phyloP scores from a whole-genome alignment of 1,140 invertebrate genomes.

The Orius laevigatus region DNA sequence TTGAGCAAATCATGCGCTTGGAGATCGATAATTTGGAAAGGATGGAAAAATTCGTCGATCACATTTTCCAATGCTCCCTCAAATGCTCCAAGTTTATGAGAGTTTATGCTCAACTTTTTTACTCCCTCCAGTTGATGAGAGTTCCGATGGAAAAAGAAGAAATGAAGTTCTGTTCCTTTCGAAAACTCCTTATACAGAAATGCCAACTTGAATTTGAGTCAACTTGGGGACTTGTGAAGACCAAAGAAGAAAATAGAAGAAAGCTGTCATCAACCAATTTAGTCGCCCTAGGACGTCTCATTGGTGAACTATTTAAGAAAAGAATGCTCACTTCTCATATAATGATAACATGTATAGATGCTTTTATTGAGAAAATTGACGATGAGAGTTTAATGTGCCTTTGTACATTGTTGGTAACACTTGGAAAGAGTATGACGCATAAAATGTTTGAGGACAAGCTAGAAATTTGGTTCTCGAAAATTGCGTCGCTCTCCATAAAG shows the following conservation, averaged over 20 bases:
- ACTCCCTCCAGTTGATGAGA: conserved; percentile 1
- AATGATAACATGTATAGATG: conserved; percentile 71
- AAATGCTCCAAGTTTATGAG: conserved; percentile 85
- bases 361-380: conserved; percentile 57
- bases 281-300: conserved; percentile 72
- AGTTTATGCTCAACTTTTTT: conserved; percentile 75
- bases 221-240: conserved; percentile 47
- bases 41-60: conserved; percentile 66
- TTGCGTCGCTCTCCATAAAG: conserved; percentile 44
- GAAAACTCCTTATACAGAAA: conserved; percentile 60
- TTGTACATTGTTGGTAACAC: conserved; percentile 77
- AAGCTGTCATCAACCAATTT: conserved; percentile 55
- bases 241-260: conserved; percentile 36
- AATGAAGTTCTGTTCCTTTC: conserved; percentile 41
- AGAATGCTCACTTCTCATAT: conserved; percentile 78
- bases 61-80: conserved; percentile 89
- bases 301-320: conserved; percentile 85
- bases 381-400: conserved; percentile 87
- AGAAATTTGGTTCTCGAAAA: conserved; percentile 44
- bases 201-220: conserved; percentile 82
- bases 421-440: conserved; percentile 73
- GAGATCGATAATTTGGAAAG: conserved; percentile 66
- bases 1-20: conserved; percentile 52
- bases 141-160: too few species aligned
- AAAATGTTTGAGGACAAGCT: conserved; percentile 25